Base-by-base conservation (phyloP, 2,888 invertebrate species). In the Lottia scabra region DNA sequence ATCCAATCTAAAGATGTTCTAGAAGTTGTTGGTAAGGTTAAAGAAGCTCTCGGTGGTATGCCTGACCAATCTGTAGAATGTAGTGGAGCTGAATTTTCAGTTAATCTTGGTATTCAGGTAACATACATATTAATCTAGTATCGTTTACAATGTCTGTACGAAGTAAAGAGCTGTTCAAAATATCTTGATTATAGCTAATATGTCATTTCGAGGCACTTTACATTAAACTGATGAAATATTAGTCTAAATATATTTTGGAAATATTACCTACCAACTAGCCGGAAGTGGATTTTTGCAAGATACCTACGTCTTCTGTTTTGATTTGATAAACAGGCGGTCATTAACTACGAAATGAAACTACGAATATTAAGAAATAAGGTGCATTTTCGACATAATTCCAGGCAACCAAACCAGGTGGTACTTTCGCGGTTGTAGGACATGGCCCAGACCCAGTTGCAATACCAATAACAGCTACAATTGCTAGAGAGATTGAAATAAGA, bases 391-490 rank as follows among this genome's bases (percentile, higher is more conserved):
- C 10, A 10, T 38, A 56, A 23, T 56, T 77, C 1, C 75, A 97
- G 96, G 94, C 93, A 3, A 96, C 97, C 0, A 94, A 93, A 89
- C 92, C 95, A 0, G 97, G 97, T 13, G 98, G 98, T 46, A 92
- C 92, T 56, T 93, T 94, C 8, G 94, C 96, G 65, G 90, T 98
- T 74, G 95, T 98, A 23, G 98, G 98, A 15, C 93, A 96, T 92
- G 97, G 97, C 45, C 92, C 93, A 69, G 87, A 93, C 0, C 94
- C 95, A 90, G 92, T 95, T 70, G 94, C 93, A 75, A 88, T 98
- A 74, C 97, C 98, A 1, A 91, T 98, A 48, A 93, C 95, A 0
- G 93, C 93, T 83, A 95, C 96, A 6, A 91, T 95, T 46, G 91
- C 93, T 0, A 91, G 95, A 71, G 98, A 98, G 91, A 94, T 99